phyloP scores from a whole-genome alignment of 2,888 invertebrate genomes.

The Agrotis ipsilon region DNA sequence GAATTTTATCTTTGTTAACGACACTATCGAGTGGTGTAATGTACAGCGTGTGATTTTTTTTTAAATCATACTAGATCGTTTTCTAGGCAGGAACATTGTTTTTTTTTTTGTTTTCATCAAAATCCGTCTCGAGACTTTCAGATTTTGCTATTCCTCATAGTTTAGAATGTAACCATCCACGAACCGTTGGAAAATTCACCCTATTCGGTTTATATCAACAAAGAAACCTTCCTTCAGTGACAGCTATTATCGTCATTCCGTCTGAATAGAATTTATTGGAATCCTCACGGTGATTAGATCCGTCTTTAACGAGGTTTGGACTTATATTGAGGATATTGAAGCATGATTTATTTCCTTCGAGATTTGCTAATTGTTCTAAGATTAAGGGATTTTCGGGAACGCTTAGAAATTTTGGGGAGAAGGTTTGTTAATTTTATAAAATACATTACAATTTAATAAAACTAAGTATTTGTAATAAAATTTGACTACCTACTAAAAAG shows the following conservation, averaged over 20 bases:
- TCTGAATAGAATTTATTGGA: constrained; percentile 43
- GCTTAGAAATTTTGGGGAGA: background rate
- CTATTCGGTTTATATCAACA: background rate
- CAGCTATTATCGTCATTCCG: constrained; percentile 23
- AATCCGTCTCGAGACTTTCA: too few species aligned
- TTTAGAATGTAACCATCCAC: too few species aligned
- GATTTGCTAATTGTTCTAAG: constrained; percentile 26
- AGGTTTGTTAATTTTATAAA: background rate
- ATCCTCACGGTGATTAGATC: constrained; percentile 39
- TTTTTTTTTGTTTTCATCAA: too few species aligned
- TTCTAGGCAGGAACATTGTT: too few species aligned
- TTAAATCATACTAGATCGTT: too few species aligned
- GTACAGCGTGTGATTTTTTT: too few species aligned
- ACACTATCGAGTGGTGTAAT: too few species aligned
- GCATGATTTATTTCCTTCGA: constrained; percentile 17
- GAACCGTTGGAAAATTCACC: too few species aligned
- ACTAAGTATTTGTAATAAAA: too few species aligned
- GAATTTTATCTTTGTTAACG: too few species aligned
- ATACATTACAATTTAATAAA: background rate
- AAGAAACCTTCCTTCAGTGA: constrained; percentile 2
- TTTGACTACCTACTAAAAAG: too few species aligned
- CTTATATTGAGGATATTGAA: constrained; percentile 28
- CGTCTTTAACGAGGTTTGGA: constrained; percentile 38
- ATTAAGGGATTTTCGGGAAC: background rate
- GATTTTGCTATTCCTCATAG: too few species aligned